These are phyloP conservation scores for Pseudomyrmex cubaensis DNA, from an alignment of 1,140 invertebrate genomes.

Conservation along the genomic window DNA sequence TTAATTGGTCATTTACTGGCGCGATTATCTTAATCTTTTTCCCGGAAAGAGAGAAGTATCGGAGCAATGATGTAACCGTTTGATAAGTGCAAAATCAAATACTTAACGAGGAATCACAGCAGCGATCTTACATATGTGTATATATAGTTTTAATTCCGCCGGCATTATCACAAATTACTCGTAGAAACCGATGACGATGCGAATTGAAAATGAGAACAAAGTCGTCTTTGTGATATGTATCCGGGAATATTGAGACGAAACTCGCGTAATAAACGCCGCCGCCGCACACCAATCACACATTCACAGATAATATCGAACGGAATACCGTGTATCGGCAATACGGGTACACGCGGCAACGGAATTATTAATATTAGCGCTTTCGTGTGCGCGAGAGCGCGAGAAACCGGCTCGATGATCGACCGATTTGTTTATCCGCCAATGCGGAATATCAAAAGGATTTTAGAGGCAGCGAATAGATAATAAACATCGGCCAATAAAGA, in stretches of 20 bases:
- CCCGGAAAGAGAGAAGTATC: conserved; percentile 21
- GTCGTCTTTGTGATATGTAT: conserved; percentile 74
- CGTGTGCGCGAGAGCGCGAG: conserved; percentile 33
- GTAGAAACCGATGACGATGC: conserved; percentile 60
- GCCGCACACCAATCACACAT: neutral
- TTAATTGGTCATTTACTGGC: conserved; percentile 4
- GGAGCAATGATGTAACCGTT: conserved; percentile 28
- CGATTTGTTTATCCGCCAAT: conserved; percentile 78
- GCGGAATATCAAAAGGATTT: conserved; percentile 81
- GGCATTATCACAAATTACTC: conserved; percentile 59
- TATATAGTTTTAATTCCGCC: conserved; percentile 15
- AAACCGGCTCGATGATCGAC: conserved; percentile 73
- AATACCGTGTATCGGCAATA: conserved; percentile 39
- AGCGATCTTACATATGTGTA: conserved; percentile 18
- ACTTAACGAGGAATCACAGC: neutral
- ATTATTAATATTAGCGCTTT: conserved; percentile 79
- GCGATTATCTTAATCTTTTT: conserved; percentile 41
- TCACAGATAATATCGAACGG: conserved; percentile 65
- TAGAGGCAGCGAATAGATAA: conserved; percentile 78
- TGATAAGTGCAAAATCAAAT: conserved; percentile 38
- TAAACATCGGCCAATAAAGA: conserved; percentile 81
- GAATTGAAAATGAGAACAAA: conserved; percentile 74
- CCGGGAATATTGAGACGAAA: too few relatives aligned
- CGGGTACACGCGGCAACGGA: conserved; percentile 63
- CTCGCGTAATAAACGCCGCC: too few relatives aligned